Evolutionary conservation across 2,797 vertebrate species (phyloP), one percentile per base, ranked within the genome.

Genomic region (Chelidonichthys spinosus): DNA sequence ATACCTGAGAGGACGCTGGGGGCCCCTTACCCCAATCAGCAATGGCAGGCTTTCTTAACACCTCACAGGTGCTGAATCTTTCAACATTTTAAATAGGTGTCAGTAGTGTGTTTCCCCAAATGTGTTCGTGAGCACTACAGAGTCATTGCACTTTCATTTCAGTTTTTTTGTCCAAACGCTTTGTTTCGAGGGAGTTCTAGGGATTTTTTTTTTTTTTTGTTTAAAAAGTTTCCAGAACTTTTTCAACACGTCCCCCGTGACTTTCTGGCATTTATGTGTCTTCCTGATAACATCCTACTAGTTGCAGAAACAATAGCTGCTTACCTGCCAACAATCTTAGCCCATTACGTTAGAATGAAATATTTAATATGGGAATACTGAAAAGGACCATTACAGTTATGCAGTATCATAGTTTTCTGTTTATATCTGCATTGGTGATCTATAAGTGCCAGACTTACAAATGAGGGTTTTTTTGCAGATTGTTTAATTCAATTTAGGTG

Each of bases 1-100:
- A 83, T 59, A 90, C 84, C 80, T 72, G 82, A 91, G 84, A 87
- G 56, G 65, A 75, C 33, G 35, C 70, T 1, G 8, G 74, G 60
- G 80, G 72, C 81, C 69, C 69, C 72, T 66, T 47, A 46, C 40
- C 64, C 52, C 25, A 17, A 25, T 40, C 72, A 64, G 33, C 44
- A 61, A 52, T 43, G 63, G 47, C 69, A 62, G 14, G 0, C 61
- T 74, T 59, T 76, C 74, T 84, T 61, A 54, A 81, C 79, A 53
- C 78, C 42, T 40, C 54, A 9, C 17, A 40, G 54, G 11, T 33
- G 69, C 83, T 72, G 46, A 81, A 73, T 83, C 61, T 72, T 78
- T 78, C 17, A 68, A 37, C 13, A 13, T 42, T 73, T 66, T 63
- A 2, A 7, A 33, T 50, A 33, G 50, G 46, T 68, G 74, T 70